Conservation (phyloP, 2,888 invertebrate species). For the Oeneis ivallda region DNA sequence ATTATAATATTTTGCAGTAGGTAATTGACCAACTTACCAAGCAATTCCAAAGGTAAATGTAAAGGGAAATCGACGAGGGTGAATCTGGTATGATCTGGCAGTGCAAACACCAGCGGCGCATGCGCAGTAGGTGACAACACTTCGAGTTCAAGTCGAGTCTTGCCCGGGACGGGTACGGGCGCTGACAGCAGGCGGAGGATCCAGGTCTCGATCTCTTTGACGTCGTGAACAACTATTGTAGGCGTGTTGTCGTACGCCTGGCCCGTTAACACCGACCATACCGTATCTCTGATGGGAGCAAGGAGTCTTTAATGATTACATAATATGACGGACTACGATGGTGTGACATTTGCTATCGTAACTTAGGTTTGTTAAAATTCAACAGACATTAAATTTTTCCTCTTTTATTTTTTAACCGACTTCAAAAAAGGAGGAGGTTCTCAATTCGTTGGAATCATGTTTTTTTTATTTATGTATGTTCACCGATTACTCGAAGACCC, state of each 20-base stretch:
- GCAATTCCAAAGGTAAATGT: slow-evolving; percentile 97
- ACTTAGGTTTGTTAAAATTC: no score
- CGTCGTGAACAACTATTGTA: slow-evolving; percentile 96
- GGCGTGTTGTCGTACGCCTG: slow-evolving; percentile 90
- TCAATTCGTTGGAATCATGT: no score
- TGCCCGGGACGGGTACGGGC: slow-evolving; percentile 98
- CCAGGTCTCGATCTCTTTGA: slow-evolving; percentile 99
- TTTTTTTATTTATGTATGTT: no score
- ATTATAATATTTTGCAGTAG: no score
- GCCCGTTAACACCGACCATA: slow-evolving; percentile 97
- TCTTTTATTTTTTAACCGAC: no score
- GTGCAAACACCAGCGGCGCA: slow-evolving; percentile 93
- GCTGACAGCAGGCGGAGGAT: slow-evolving; percentile 96
- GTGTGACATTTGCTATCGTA: no score
- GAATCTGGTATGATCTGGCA: slow-evolving; percentile 99
- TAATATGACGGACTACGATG: no score
- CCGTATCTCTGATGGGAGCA: slow-evolving; percentile 87
- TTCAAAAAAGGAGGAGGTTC: no score
- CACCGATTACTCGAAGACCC: no score
- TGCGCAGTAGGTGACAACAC: slow-evolving; percentile 93
- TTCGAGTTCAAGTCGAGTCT: slow-evolving; percentile 91
- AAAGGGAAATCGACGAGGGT: slow-evolving; percentile 98
- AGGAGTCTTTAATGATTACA: not conserved
- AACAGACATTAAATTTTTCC: no score
- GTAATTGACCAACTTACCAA: slow-evolving; percentile 81